These are phyloP conservation scores for Tachyglossus aculeatus DNA, from an alignment of 2,797 vertebrate species.

Conservation along the genomic window DNA sequence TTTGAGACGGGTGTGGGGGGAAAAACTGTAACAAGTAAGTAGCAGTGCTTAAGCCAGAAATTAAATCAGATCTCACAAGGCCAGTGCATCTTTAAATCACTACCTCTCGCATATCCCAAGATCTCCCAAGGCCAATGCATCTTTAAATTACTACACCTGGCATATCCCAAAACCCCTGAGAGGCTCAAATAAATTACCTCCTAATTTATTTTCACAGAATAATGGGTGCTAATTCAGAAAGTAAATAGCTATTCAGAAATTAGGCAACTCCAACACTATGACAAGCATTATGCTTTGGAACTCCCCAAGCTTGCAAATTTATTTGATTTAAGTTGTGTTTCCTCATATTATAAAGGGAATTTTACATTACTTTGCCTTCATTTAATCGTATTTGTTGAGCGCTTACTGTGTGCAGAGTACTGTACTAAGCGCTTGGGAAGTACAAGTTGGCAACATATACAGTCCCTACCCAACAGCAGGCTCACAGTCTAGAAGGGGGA, in stretches of 20 bases:
- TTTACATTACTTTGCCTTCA: constrained; percentile 50
- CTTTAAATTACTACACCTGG: constrained; percentile 30
- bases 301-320: constrained; percentile 37
- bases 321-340: constrained; percentile 44
- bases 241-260: constrained; percentile 47
- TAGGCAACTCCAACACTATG: constrained; percentile 30
- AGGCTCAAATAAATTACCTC: constrained; percentile 44
- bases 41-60: constrained; percentile 34
- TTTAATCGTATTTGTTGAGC: too few species aligned
- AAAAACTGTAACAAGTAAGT: constrained; percentile 20
- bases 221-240: constrained; percentile 49
- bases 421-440: too few species aligned
- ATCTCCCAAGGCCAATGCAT: constrained; percentile 30
- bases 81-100: constrained; percentile 27
- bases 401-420: too few species aligned
- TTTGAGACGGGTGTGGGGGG: constrained; percentile 1
- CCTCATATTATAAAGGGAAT: constrained; percentile 32
- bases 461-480: too few species aligned
- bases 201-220: constrained; percentile 40
- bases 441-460: too few species aligned
- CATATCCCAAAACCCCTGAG: constrained; percentile 23
- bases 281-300: constrained; percentile 46
- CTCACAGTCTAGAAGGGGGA: too few species aligned
- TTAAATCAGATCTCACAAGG: constrained; percentile 45
- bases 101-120: constrained; percentile 21